Base-by-base conservation (phyloP, 1,140 invertebrate genomes). In the Microvelia longipes region DNA sequence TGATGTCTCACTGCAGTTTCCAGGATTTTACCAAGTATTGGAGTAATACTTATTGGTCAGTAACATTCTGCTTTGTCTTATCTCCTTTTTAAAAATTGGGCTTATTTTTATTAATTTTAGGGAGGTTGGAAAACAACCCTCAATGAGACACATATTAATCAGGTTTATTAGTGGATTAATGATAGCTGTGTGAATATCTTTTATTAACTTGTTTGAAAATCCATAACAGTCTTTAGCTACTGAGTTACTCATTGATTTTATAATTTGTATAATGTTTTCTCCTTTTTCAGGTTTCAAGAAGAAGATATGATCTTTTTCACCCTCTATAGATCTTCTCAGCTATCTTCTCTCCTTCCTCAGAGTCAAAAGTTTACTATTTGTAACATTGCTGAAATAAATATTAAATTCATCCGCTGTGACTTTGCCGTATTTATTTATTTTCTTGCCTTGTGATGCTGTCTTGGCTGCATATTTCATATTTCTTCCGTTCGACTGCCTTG, bases 21-120 rank as follows among this genome's bases (percentile, higher is more conserved):
- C 66, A 72, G 71, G 19, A 75, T 68, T 67, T 73, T 75, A 27
- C 64, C 63, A 70, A 75, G 63, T 28, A 71, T 66, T 25, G 68
- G 67, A 25, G 72, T n/a, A 1, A 75, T 64, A n/a, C 71, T 71
- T 29, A 75, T 68, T 1, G 73, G 74, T 64, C 73, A 66, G 30
- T 73, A 73, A 66, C 74, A 71, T 29, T 28, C 28, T 2, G 68
- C n/a, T 61, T 71, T 60, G n/a, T 71, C 67, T 26, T 25, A 60
- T 71, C 63, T 5, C 73, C 74, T 62, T 73, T 72, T 50, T 50
- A 19, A 11, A 27, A 26, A 50, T 50, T 11, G 35, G 35, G 19
- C 5, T 50, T 11, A 50, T 19, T 50, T 50, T 50, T 11, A 19
- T 50, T 5, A 19, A 11, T 50, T 50, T 50, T 50, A 50, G 19